A percentile compares a stretch with the other conserved stretches of the same genome.
phyloP scores from a whole-genome alignment of 2,113 vertebrate genomes.

The Himantopus leucocephalus region DNA sequence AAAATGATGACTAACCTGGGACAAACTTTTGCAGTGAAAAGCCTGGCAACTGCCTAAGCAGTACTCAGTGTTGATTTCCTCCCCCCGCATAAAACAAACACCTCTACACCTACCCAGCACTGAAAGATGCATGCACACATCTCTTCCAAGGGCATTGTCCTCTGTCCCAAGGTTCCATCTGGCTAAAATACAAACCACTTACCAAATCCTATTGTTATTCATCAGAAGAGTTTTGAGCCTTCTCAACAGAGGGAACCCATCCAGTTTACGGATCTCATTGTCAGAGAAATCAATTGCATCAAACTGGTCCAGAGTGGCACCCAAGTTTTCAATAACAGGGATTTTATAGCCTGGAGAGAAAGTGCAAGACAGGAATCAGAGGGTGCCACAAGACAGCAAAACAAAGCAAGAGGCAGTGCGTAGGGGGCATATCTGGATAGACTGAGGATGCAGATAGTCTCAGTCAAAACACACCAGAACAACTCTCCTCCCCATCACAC shows the following conservation, averaged over 20 bases:
- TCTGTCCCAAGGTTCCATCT: background rate
- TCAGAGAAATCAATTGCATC: slow-evolving; percentile 97
- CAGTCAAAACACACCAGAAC: background rate
- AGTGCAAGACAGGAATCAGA: background rate
- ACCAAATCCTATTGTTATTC: slow-evolving; percentile 98
- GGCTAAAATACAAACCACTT: background rate
- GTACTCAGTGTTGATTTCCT: rapidly evolving
- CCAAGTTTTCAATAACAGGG: slow-evolving; percentile 94
- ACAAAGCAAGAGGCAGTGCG: rapidly evolving
- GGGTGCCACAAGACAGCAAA: rapidly evolving
- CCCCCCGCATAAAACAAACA: background rate
- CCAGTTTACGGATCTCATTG: slow-evolving; percentile 93
- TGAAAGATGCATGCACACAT: rapidly evolving
- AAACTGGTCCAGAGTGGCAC: slow-evolving; percentile 95
- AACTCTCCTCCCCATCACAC: background rate
- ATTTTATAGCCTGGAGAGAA: slow-evolving; percentile 88
- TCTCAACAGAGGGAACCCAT: slow-evolving; percentile 90
- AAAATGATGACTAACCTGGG: background rate
- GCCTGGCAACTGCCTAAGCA: background rate
- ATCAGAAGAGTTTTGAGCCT: slow-evolving; percentile 90
- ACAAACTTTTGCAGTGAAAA: background rate
- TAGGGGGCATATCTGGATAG: rapidly evolving
- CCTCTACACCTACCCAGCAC: background rate
- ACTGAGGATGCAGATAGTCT: rapidly evolving
- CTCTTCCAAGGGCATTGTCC: background rate